Evolutionary conservation across 2,797 vertebrate genomes (phyloP).

Genomic region (Propithecus deckenii): DNA sequence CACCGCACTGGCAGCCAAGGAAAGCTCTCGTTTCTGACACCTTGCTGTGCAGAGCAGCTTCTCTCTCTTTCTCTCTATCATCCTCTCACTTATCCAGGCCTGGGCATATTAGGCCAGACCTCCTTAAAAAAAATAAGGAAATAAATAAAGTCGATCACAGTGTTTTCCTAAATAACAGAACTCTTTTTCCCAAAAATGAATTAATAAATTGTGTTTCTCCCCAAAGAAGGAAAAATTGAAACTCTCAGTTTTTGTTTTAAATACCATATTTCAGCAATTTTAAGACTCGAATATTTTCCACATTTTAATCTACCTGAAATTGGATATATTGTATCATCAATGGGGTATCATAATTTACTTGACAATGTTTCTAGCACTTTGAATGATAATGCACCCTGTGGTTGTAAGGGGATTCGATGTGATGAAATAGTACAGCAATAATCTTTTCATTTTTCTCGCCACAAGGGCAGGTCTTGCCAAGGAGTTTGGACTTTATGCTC

Average conservation of each 20-base stretch:
- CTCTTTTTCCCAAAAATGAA: neutral
- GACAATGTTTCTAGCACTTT: neutral
- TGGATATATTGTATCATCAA: neutral
- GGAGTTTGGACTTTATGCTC: neutral
- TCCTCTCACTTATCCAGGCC: neutral
- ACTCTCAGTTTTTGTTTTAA: constrained; percentile 15
- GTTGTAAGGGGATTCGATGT: neutral
- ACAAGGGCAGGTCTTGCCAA: neutral
- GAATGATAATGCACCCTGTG: neutral
- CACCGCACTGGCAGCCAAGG: neutral
- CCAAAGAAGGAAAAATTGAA: neutral
- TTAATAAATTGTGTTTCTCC: neutral
- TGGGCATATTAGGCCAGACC: neutral
- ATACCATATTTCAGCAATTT: neutral
- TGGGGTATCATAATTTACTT: neutral
- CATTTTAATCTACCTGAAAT: neutral
- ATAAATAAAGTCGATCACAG: neutral
- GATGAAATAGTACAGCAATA: neutral
- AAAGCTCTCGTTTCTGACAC: no score
- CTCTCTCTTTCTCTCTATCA: neutral
- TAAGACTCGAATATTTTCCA: neutral
- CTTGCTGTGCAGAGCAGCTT: neutral
- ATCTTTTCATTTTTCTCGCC: neutral
- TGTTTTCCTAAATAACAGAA: neutral
- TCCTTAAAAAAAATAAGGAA: neutral